Base-by-base conservation (phyloP, 2,113 vertebrate genomes). In the Tor tambroides region DNA sequence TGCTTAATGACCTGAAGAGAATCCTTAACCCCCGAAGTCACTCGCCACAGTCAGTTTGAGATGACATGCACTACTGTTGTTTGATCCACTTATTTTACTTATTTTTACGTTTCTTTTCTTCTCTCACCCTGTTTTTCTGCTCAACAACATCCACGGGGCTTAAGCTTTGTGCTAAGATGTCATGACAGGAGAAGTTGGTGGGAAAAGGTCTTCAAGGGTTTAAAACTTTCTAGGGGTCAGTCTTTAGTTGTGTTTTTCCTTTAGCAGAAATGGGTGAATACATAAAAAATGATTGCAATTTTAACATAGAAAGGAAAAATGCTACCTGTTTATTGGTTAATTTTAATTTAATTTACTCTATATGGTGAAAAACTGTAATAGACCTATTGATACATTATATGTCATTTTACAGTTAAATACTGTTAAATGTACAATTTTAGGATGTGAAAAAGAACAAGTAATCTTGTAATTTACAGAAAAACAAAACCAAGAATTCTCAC, bases 1-100 rank as follows among this genome's bases (percentile, higher is more conserved):
- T 93, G 91, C 90, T 91, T 90, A 87, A 90, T 93, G 91, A 92
- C 91, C 91, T 89, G 90, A 87, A 91, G 85, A 92, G 89, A 91
- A 91, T 88, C 88, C 86, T 78, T 85, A 56, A 82, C 86, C 86
- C 81, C 88, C 90, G 83, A 89, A 91, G 88, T 88, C 87, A 51
- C 65, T 88, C 88, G 26, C 74, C 85, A 85, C 63, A 81, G 87
- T 91, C 88, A 87, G 90, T 93, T 92, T 91, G 86, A 91, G 84
- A 12, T 15, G 5, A 88, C 82, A 87, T 85, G 19, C 87, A 26
- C 87, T 43, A 77, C 32, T 71, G 59, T 56, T 28, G 41, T 59
- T 85, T 75, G 83, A 59, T 71, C 15, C 3, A 65, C 11, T 46
- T 79, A 51, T 28, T 28, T 28, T 0, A 43, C 6, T 46, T 49